A percentile compares a stretch with the other conserved stretches of the same genome.
These are phyloP conservation scores for Antheraea assamensis DNA, from an alignment of 2,888 invertebrate species.

Conservation along the genomic window DNA sequence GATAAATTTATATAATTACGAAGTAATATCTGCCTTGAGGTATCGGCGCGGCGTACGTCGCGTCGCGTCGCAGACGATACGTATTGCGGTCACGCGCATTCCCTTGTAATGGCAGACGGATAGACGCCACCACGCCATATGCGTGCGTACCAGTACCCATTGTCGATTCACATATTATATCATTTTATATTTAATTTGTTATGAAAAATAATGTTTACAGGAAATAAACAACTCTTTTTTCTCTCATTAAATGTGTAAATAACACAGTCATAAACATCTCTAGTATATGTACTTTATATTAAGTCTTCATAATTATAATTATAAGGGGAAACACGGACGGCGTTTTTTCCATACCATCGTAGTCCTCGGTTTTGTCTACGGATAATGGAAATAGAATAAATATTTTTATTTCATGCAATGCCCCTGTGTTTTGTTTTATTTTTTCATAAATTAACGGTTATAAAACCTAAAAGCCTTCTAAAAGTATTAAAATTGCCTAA, in stretches of 20 bases:
- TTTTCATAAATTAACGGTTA: no score
- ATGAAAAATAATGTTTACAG: neutral
- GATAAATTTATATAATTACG: constrained; percentile 32
- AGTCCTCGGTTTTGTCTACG: no score
- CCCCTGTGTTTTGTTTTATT: no score
- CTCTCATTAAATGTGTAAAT: neutral
- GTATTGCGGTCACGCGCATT: constrained; percentile 35
- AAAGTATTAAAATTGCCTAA: no score
- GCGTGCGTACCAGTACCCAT: constrained; percentile 5
- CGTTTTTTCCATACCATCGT: no score
- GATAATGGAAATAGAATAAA: no score
- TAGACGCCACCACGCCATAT: constrained; percentile 30
- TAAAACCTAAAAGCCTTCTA: no score
- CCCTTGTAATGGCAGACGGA: constrained; percentile 35
- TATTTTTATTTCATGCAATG: no score
- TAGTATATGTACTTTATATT: no score
- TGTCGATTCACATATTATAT: neutral
- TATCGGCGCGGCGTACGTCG: constrained; percentile 19
- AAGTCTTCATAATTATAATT: no score
- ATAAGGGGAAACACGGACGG: no score
- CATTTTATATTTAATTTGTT: neutral
- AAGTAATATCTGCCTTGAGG: neutral
- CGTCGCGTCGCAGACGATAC: constrained; percentile 24
- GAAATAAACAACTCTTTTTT: neutral
- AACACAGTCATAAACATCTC: no score